phyloP scores from a whole-genome alignment of 2,797 vertebrate genomes.

The Gorsachius magnificus region DNA sequence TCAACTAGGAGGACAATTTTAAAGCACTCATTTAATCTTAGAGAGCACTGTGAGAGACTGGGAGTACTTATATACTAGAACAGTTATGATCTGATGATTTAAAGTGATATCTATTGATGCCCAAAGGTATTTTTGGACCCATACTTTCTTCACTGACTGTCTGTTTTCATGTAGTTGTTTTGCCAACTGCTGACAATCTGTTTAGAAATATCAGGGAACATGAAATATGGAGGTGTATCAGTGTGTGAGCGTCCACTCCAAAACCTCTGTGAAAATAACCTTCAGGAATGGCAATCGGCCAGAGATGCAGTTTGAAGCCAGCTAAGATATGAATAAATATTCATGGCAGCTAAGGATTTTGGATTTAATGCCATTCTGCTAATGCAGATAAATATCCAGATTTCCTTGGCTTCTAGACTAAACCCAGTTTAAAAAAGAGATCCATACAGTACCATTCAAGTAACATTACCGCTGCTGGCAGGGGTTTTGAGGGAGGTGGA shows the following conservation, averaged over 20 bases:
- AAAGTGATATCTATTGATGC: slow-evolving; percentile 22
- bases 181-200: slow-evolving; percentile 24
- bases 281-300: not conserved
- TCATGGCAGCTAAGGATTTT: slow-evolving; percentile 17
- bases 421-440: slow-evolving; percentile 20
- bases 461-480: not conserved
- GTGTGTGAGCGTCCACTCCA: not conserved
- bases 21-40: slow-evolving; percentile 12
- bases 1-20: not conserved
- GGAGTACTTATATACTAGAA: slow-evolving; percentile 29
- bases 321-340: slow-evolving; percentile 28
- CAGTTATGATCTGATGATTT: slow-evolving; percentile 50
- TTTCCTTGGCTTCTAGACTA: slow-evolving; percentile 9
- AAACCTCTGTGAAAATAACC: slow-evolving; percentile 42
- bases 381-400: slow-evolving; percentile 32
- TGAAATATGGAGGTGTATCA: slow-evolving; percentile 15
- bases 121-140: slow-evolving; percentile 36
- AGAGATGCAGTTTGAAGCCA: slow-evolving; percentile 21
- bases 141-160: not conserved
- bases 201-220: slow-evolving; percentile 17
- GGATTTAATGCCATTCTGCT: not conserved
- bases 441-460: not conserved
- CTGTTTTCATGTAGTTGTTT: slow-evolving; percentile 26
- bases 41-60: slow-evolving; percentile 19
- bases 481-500: not conserved